A percentile compares a stretch with the other conserved stretches of the same genome.
These are phyloP conservation scores for Antechinus flavipes DNA, from an alignment of 2,113 vertebrate species.

Conservation along the genomic window DNA sequence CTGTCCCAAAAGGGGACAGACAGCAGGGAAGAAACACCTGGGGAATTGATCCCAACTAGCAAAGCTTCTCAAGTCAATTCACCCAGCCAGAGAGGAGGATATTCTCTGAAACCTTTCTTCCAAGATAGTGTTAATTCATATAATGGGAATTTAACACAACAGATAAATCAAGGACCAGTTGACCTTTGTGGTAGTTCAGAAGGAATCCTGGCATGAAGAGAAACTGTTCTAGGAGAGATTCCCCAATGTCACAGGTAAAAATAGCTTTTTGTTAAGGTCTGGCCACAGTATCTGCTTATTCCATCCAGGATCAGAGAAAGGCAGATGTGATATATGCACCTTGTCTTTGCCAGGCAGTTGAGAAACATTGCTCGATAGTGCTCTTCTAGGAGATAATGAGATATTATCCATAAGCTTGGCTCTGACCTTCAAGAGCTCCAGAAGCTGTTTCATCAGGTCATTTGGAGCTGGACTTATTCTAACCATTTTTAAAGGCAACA, in stretches of 20 bases:
- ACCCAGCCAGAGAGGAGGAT: background rate
- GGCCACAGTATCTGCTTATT: slow-evolving; percentile 65
- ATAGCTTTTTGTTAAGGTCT: slow-evolving; percentile 48
- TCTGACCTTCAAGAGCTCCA: slow-evolving; percentile 56
- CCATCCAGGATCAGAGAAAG: slow-evolving; percentile 53
- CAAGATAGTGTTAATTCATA: slow-evolving; percentile 47
- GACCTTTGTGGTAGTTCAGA: slow-evolving; percentile 62
- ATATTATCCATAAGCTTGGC: slow-evolving; percentile 59
- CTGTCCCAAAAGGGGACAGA: slow-evolving; percentile 5
- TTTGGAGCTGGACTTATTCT: background rate
- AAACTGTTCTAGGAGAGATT: slow-evolving; percentile 67
- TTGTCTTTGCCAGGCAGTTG: slow-evolving; percentile 47
- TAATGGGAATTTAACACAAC: slow-evolving; percentile 18
- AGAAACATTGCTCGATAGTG: slow-evolving; percentile 39
- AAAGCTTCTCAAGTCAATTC: slow-evolving; percentile 20
- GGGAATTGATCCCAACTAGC: background rate
- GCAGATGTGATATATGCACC: slow-evolving; percentile 10
- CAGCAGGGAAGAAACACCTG: background rate
- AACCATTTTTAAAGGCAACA: background rate
- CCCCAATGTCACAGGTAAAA: slow-evolving; percentile 64
- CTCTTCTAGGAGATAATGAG: background rate
- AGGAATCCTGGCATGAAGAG: slow-evolving; percentile 57
- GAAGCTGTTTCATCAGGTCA: slow-evolving; percentile 50
- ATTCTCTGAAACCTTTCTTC: background rate
- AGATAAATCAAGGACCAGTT: slow-evolving; percentile 69